phyloP scores from a whole-genome alignment of 2,113 vertebrate genomes.

The Rhabdomys dilectus region DNA sequence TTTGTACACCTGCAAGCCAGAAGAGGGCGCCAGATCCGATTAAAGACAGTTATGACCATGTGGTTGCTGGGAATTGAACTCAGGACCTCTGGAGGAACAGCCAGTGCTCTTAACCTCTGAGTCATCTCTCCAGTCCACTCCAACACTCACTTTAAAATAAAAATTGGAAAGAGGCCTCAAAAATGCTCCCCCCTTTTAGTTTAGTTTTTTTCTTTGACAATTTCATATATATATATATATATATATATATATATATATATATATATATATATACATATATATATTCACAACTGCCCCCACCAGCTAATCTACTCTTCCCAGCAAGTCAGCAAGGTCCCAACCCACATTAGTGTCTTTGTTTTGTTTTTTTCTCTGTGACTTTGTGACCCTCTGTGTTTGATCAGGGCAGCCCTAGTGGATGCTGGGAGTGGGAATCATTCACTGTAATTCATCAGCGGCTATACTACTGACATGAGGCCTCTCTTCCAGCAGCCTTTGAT shows the following conservation, averaged over 20 bases:
- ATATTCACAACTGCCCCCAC: background rate
- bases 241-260: background rate
- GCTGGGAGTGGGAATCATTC: background rate
- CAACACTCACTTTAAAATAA: background rate
- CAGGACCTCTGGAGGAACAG: no score
- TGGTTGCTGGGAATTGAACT: no score
- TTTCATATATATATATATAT: background rate
- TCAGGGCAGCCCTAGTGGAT: no score
- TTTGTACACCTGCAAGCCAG: no score
- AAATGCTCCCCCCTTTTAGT: background rate
- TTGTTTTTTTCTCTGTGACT: background rate
- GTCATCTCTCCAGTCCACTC: no score
- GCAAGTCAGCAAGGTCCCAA: background rate
- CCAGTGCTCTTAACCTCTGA: no score
- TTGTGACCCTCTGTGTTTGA: background rate
- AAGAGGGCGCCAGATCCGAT: no score
- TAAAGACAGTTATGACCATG: no score
- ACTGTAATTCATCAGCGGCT: no score
- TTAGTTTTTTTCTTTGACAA: background rate
- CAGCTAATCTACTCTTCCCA: background rate
- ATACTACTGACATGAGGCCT: background rate
- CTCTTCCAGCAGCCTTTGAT: background rate
- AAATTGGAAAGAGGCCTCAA: no score
- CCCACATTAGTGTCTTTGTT: background rate
- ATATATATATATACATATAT: background rate